Base-by-base conservation (phyloP, 2,113 vertebrate species). In the Brachionichthys hirsutus region DNA sequence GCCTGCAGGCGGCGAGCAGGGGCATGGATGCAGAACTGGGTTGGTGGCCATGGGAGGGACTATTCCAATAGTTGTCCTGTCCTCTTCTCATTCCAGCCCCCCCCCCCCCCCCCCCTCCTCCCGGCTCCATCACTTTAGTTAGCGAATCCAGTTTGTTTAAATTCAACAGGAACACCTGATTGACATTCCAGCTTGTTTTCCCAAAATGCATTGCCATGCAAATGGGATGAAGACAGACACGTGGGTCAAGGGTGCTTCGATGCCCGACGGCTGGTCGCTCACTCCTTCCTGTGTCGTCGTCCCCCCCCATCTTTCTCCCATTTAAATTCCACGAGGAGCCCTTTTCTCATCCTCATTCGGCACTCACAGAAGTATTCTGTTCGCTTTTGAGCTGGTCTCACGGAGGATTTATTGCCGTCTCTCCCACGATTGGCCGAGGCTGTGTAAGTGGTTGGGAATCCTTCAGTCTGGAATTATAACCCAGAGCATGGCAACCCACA, bases 321-420 rank as follows among this genome's bases (percentile, higher is more conserved):
- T 66, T 74, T 44, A 65, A 58, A 77, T 66, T 73, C 75, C 53
- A 42, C 5, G 0, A 20, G 40, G 40, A 16, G 67, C 67, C 46
- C 42, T 17, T 73, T 61, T 24, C 49, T 19, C 16, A 30, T 42
- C 43, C 50, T 59, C 20, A 22, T 12, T 46, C 24, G 34, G 46
- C 50, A 45, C 46, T 47, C 18, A 14, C 13, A 48, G 48, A 75
- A 75, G 63, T 84, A 77, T 84, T 76, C 75, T 30, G 18, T 68
- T 73, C 65, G 66, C 62, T 76, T 75, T 74, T 68, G 50, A 59
- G 64, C 34, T 67, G 65, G 53, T 79, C 76, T 83, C 62, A 67
- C 67, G 80, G 74, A 81, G 64, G 70, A 80, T 84, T 79, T 70
- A 85, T 86, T 77, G 64, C 49, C 42, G 71, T 59, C 78, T 67